These are phyloP conservation scores for Lineus longissimus DNA, from an alignment of 1,140 invertebrate genomes.

Conservation along the genomic window DNA sequence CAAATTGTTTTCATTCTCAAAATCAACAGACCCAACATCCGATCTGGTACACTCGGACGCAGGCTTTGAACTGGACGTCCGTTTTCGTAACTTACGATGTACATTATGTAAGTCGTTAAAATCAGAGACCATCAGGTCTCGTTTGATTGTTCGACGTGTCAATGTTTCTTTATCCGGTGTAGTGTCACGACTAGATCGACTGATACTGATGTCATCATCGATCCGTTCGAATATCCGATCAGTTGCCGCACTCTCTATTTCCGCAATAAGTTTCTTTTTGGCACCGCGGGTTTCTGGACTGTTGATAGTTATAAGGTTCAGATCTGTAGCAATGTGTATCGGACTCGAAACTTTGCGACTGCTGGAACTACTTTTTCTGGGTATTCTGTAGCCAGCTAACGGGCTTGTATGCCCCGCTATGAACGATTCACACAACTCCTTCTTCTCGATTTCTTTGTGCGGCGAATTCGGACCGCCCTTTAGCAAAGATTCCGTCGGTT, in stretches of 20 bases:
- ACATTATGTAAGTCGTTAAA: background rate
- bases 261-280: background rate
- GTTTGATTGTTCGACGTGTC: background rate
- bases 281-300: slow-evolving; percentile 5
- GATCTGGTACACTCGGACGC: background rate
- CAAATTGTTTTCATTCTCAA: background rate
- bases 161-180: background rate
- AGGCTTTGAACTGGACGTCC: background rate
- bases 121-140: background rate
- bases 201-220: background rate
- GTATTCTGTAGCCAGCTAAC: background rate
- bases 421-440: background rate
- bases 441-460: background rate
- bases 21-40: background rate
- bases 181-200: background rate
- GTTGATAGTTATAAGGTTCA: background rate
- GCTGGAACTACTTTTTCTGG: background rate
- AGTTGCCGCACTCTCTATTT: background rate
- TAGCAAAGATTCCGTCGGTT: background rate
- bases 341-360: background rate
- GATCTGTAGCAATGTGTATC: background rate
- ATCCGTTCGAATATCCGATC: slow-evolving; percentile 1
- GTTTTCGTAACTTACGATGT: background rate
- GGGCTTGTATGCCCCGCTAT: background rate
- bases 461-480: background rate